Evolutionary conservation across 2,888 invertebrate genomes (phyloP).

Genomic region (Metacarcinus magister): DNA sequence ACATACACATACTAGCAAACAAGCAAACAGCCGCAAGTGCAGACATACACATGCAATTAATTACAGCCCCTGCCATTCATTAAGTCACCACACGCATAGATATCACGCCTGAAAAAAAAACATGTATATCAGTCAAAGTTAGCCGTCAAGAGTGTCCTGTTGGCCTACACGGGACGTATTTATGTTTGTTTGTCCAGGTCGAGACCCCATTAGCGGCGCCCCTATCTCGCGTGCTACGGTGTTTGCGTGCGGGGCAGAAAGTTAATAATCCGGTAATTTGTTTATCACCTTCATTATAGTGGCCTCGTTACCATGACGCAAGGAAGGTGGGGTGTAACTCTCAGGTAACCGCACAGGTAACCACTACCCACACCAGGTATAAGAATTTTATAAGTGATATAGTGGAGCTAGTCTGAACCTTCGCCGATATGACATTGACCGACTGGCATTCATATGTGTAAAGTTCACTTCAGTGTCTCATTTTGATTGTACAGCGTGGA

Average conservation of each 20-base stretch:
- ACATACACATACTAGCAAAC: neutral
- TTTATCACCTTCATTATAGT: neutral
- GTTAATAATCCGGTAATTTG: slow-evolving; percentile 47
- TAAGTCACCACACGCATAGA: neutral
- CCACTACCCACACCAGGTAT: neutral
- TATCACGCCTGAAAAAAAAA: neutral
- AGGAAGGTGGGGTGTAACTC: neutral
- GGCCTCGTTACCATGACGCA: neutral
- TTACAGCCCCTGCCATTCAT: neutral
- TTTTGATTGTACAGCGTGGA: neutral
- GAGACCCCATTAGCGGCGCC: neutral
- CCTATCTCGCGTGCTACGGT: neutral
- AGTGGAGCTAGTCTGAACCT: neutral
- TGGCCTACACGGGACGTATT: neutral
- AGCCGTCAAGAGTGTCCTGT: neutral
- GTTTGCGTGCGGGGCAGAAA: neutral
- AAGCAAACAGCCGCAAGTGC: neutral
- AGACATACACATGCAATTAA: neutral
- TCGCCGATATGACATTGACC: no score
- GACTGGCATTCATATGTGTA: neutral
- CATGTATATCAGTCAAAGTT: neutral
- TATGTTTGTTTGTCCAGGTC: neutral
- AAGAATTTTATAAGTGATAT: neutral
- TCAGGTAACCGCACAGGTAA: neutral
- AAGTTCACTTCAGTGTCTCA: neutral